Conservation (phyloP, 2,113 vertebrate species). For the Bubo scandiacus region DNA sequence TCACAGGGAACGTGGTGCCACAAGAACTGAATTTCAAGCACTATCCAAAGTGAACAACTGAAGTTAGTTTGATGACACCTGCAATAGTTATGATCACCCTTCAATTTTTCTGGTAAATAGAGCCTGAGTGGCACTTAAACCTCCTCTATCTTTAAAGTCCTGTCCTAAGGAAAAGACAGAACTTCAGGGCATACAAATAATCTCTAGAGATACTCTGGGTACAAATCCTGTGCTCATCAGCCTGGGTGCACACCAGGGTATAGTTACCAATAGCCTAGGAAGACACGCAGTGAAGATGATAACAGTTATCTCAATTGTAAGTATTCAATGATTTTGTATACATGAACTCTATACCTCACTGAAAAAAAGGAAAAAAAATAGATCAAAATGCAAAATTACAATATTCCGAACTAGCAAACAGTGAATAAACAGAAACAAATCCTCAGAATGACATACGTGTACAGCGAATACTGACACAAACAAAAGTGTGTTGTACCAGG, state of each 20-base stretch:
- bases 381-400: not conserved
- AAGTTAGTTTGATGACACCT: not conserved
- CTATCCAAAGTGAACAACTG: not conserved
- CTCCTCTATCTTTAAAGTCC: not conserved
- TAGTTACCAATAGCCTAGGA: not conserved
- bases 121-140: not conserved
- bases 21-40: not conserved
- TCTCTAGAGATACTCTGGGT: not conserved
- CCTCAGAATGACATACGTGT: accelerated
- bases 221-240: not conserved
- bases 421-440: not conserved
- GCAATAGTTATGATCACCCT: not conserved
- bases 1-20: not conserved
- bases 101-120: not conserved
- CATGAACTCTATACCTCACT: not conserved
- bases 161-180: not conserved
- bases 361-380: not conserved
- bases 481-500: not conserved
- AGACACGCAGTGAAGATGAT: not conserved
- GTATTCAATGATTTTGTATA: not conserved
- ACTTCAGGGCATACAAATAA: not conserved
- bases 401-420: not conserved
- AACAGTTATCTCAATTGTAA: not conserved
- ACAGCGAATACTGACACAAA: not conserved
- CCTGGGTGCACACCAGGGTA: not conserved